Evolutionary conservation across 2,888 invertebrate genomes (phyloP), one percentile per base, ranked within the genome.

Genomic region (Eurytoma adleriae): DNA sequence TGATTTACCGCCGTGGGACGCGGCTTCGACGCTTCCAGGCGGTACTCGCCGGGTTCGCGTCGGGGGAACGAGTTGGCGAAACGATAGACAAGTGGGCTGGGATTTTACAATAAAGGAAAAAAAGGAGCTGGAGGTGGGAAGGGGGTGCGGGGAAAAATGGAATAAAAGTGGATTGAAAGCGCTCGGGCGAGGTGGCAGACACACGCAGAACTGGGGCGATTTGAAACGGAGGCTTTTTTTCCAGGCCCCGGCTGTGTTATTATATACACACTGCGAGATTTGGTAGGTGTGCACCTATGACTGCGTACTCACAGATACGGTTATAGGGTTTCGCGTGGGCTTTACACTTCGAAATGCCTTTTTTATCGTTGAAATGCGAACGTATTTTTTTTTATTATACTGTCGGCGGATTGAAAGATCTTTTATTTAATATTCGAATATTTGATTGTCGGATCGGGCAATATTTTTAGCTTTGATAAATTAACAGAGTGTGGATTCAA

Each of bases 1-100:
- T 88, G 88, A 87, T 88, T 87, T 88, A 87, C 85, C 83, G 84
- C 40, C 72, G 78, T 75, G 81, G 48, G 14, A n/a, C 40, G 24
- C 54, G 78, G 40, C 56, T 61, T 61, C 66, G 59, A 18, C 78
- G 71, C 12, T 16, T 48, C 3, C 20, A 48, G 27, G 24, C 24
- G 24, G 2, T 2, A 24, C 24, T 24, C 24, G 24, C 24, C 10
- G 40, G 40, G 40, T 7, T 40, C 40, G 40, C 40, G 40, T 10
- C 40, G 10, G 40, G 40, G 40, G 40, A 40, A 40, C 40, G 40
- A 40, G 40, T 40, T 40, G 40, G 40, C 40, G 40, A 40, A 40
- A 40, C 40, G 40, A 40, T 40, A 40, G 40, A 40, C 40, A 40
- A 40, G 40, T 40, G 40, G 10, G 40, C 40, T 40, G 40, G 40